phyloP scores from a whole-genome alignment of 1,140 invertebrate genomes.

The Neelides sp. region DNA sequence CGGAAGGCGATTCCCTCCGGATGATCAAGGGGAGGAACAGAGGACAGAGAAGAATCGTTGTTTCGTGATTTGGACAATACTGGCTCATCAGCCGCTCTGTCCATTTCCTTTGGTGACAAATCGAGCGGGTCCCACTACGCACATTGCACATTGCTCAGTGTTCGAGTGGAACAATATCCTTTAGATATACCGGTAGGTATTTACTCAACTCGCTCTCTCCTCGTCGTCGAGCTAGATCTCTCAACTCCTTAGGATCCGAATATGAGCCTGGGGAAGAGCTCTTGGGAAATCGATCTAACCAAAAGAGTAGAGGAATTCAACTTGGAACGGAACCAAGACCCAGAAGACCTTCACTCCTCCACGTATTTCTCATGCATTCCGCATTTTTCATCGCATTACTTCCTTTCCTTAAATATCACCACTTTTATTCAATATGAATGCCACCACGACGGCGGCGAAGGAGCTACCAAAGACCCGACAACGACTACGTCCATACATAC shows the following conservation, averaged over 20 bases:
- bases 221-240: background rate
- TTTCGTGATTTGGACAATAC: constrained; percentile 26
- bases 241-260: background rate
- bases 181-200: too few relatives aligned
- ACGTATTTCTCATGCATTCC: constrained; percentile 17
- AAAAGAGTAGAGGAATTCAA: too few relatives aligned
- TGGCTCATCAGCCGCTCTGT: constrained; percentile 23
- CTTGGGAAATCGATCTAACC: too few relatives aligned
- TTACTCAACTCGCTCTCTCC: background rate
- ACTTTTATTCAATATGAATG: constrained; percentile 22
- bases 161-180: constrained; percentile 8
- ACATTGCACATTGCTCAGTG: background rate
- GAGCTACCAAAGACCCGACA: constrained; percentile 6
- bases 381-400: constrained; percentile 24
- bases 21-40: constrained; percentile 17
- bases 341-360: too few relatives aligned
- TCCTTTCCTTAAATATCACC: constrained; percentile 19
- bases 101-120: constrained; percentile 26
- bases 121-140: constrained; percentile 13
- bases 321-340: too few relatives aligned
- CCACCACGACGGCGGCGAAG: constrained; percentile 15
- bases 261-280: too few relatives aligned
- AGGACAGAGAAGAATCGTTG: constrained; percentile 20
- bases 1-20: constrained; percentile 6
- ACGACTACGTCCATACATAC: too few relatives aligned